These are phyloP conservation scores for Xylota sylvarum DNA, from an alignment of 2,888 invertebrate species.

Conservation along the genomic window DNA sequence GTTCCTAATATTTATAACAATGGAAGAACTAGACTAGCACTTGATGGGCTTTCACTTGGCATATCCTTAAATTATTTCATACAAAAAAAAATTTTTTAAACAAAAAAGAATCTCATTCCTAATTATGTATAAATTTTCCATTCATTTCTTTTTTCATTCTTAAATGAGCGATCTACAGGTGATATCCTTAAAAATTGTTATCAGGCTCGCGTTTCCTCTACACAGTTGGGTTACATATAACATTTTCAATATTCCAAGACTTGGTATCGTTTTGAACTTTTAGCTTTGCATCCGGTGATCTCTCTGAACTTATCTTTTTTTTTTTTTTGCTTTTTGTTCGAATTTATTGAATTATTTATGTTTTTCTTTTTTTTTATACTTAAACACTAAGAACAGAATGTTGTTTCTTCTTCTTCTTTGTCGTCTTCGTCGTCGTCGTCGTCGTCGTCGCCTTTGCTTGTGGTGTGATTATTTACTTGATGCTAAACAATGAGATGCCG, in stretches of 20 bases:
- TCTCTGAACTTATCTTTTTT: too few relatives aligned
- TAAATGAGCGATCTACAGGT: constrained; percentile 7
- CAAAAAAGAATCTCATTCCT: not conserved
- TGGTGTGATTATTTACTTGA: constrained; percentile 17
- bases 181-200: constrained; percentile 10
- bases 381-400: constrained; percentile 73
- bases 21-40: constrained; percentile 56
- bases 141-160: not conserved
- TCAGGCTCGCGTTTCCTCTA: not conserved
- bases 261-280: constrained; percentile 9
- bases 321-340: not conserved
- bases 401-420: constrained; percentile 33
- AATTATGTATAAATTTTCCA: constrained; percentile 4
- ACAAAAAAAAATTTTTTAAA: not conserved
- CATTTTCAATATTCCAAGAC: not conserved
- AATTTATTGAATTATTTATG: constrained; percentile 10
- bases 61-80: constrained; percentile 12
- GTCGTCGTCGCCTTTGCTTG: constrained; percentile 8
- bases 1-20: constrained; percentile 20
- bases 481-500: constrained; percentile 57
- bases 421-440: constrained; percentile 15
- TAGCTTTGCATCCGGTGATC: constrained; percentile 7
- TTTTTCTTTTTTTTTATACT: constrained; percentile 45
- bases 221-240: too few relatives aligned
- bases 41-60: not conserved